Conservation (phyloP, 1,140 invertebrate species). For the Centruroides vittatus region DNA sequence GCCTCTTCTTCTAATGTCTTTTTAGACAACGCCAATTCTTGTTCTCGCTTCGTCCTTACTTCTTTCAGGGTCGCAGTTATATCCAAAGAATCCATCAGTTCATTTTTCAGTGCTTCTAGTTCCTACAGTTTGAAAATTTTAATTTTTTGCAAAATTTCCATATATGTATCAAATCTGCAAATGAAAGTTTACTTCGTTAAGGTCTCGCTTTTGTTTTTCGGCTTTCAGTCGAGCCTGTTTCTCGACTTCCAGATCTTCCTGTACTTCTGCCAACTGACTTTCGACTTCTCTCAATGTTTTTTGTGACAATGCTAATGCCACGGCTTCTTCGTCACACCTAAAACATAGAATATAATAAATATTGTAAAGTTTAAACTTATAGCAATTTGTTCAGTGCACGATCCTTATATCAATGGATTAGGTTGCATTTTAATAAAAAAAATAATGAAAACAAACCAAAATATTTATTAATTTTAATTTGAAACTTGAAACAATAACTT, state of each 20-base stretch:
- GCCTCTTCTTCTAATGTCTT: slow-evolving; percentile 80
- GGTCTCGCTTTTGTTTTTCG: slow-evolving; percentile 82
- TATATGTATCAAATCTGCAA: not conserved
- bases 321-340: slow-evolving; percentile 80
- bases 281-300: slow-evolving; percentile 83
- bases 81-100: slow-evolving; percentile 86
- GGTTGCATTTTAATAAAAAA: no score
- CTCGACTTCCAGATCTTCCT: slow-evolving; percentile 91
- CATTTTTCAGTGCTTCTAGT: slow-evolving; percentile 89
- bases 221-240: slow-evolving; percentile 79
- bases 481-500: no score
- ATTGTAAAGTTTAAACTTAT: no score
- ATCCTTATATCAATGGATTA: no score
- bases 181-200: slow-evolving; percentile 53
- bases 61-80: slow-evolving; percentile 88
- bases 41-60: slow-evolving; percentile 81
- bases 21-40: slow-evolving; percentile 82
- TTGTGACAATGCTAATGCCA: slow-evolving; percentile 61
- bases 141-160: not conserved
- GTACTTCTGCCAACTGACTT: slow-evolving; percentile 53
- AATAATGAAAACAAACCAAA: no score
- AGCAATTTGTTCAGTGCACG: no score
- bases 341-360: slow-evolving; percentile 20
- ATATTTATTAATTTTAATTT: no score
- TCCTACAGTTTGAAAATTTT: slow-evolving; percentile 35